These are phyloP conservation scores for Nycticebus coucang DNA, from an alignment of 2,113 vertebrate species.

Conservation along the genomic window DNA sequence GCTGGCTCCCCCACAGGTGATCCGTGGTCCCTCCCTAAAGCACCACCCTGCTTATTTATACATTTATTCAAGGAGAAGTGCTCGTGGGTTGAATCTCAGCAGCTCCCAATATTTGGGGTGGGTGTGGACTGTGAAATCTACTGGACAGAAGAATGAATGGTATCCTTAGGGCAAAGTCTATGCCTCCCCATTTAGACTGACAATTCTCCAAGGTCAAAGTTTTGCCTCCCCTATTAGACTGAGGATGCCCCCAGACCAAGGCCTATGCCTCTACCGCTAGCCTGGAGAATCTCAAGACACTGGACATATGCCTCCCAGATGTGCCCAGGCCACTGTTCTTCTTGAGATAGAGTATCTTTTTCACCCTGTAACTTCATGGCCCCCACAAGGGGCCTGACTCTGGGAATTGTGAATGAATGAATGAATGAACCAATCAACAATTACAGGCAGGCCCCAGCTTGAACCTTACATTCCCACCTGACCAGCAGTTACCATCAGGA, in stretches of 20 bases:
- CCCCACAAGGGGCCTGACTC: neutral
- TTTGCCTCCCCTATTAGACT: neutral
- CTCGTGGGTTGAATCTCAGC: fast-evolving
- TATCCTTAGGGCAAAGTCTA: neutral
- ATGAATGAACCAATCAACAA: neutral
- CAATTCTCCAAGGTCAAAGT: neutral
- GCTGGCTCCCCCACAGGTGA: fast-evolving
- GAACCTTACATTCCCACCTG: neutral
- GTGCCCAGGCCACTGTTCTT: neutral
- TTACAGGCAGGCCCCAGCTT: neutral
- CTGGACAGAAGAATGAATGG: neutral
- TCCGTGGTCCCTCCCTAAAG: neutral
- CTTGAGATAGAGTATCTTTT: neutral
- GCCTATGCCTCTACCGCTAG: neutral
- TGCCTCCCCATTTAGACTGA: neutral
- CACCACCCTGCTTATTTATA: neutral
- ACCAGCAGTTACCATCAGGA: neutral
- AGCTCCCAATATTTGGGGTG: neutral
- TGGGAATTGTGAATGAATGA: neutral
- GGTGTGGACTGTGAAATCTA: neutral
- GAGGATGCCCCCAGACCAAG: neutral
- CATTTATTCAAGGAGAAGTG: neutral
- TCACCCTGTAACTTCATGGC: neutral
- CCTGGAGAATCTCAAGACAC: neutral
- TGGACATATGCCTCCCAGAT: fast-evolving